These are phyloP conservation scores for Bombus vancouverensis DNA, from an alignment of 1,140 invertebrate species.

Conservation along the genomic window DNA sequence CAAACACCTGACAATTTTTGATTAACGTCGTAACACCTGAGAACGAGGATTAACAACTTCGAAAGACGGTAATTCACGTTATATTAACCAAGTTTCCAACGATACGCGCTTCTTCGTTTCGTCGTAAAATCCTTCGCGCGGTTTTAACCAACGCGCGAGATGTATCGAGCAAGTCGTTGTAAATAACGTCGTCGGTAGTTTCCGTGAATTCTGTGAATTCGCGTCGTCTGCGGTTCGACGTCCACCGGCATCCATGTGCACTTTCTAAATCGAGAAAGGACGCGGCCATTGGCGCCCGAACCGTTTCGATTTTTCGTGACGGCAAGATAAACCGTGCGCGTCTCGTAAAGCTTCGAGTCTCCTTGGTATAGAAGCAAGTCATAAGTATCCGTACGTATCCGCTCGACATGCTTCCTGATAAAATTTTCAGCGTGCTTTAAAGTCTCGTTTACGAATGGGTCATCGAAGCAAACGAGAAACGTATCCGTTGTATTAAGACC, in stretches of 20 bases:
- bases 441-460: slow-evolving; percentile 51
- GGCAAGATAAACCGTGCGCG: slow-evolving; percentile 18
- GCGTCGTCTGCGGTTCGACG: background rate
- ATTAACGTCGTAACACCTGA: too few species aligned
- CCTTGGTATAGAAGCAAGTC: background rate
- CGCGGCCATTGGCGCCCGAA: slow-evolving; percentile 45
- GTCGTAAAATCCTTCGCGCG: background rate
- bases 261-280: slow-evolving; percentile 35
- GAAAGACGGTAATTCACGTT: background rate
- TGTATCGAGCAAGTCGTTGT: background rate
- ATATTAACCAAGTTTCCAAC: too few species aligned
- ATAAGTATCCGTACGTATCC: background rate
- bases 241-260: slow-evolving; percentile 5
- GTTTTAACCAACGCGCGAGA: background rate
- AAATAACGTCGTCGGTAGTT: slow-evolving; percentile 6
- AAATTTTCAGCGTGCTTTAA: slow-evolving; percentile 70
- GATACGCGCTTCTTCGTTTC: background rate
- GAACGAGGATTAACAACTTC: background rate
- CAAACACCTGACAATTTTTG: too few species aligned
- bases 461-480: slow-evolving; percentile 35
- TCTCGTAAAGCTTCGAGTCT: slow-evolving; percentile 56
- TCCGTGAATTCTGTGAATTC: background rate
- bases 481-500: slow-evolving; percentile 38
- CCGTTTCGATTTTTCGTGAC: slow-evolving; percentile 42
- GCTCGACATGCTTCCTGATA: slow-evolving; percentile 49